Evolutionary conservation across 2,797 vertebrate genomes (phyloP), one percentile per base, ranked within the genome.

Genomic region (Dipus sagitta): DNA sequence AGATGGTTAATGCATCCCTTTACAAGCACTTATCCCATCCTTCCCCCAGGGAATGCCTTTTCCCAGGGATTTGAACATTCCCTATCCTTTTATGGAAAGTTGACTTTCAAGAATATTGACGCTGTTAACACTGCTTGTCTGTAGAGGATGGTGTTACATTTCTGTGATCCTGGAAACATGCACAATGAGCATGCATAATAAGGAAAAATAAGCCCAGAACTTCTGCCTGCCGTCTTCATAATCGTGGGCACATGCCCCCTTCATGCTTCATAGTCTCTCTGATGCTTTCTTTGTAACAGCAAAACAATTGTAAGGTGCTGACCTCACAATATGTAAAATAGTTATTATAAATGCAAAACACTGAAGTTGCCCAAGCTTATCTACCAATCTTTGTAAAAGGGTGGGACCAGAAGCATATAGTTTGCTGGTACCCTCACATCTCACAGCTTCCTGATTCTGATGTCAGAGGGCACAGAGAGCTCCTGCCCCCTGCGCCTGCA

Each of bases 1-100:
- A 95, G 94, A 97, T 18, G 78, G 85, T 95, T 93, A 91, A 96
- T 97, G 95, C 93, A 95, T 93, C 88, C 83, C 92, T 26, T 94
- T 94, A 95, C 96, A 97, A 97, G 97, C 91, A 23, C 96, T 95
- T 68, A 0, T 81, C 94, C 96, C 92, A 70, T 95, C 86, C 67
- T 96, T 97, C 94, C 74, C 88, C 75, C 6, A 10, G 82, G 13
- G 94, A 85, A 62, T 62, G 87, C 94, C 92, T 94, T 96, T 97
- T 80, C 93, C 91, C 42, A 83, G 87, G 52, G 91, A 97, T 86
- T 92, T 80, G 54, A 72, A 58, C 54, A 89, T 89, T 93, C 90
- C 75, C 28, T 82, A 6, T 30, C 92, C 96, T 95, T 97, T 96
- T 94, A 96, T 93, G 90, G 95, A 83, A 88, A 94, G 82, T 3